A percentile compares a stretch with the other conserved stretches of the same genome.
phyloP scores from a whole-genome alignment of 92 coral and sea anemone species.

The Epizoanthus rinbou region DNA sequence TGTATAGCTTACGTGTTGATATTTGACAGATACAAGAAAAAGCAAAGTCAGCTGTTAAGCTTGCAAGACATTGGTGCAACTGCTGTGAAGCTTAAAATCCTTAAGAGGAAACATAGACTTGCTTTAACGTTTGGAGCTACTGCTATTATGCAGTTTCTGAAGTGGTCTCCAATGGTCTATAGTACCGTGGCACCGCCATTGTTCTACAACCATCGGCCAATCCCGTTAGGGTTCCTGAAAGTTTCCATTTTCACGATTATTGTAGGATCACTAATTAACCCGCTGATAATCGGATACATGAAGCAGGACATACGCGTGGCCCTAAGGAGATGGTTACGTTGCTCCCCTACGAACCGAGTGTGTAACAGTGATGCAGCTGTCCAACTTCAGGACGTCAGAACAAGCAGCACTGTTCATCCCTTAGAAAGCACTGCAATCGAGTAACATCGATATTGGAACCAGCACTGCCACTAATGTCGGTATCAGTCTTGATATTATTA shows the following conservation, averaged over 20 bases:
- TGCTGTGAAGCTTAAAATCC: not conserved
- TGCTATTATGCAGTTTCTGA: not conserved
- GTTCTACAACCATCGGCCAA: not conserved
- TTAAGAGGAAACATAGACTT: not conserved
- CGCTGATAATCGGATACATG: not conserved
- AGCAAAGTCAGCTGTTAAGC: not conserved
- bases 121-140: not conserved
- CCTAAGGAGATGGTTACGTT: not conserved
- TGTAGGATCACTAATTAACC: not conserved
- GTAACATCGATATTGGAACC: too few species aligned
- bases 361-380: too few species aligned
- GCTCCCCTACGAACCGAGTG: not conserved
- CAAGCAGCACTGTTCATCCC: too few species aligned
- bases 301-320: not conserved
- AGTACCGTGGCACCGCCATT: not conserved
- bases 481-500: too few species aligned
- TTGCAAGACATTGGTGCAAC: not conserved
- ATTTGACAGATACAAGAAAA: not conserved
- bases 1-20: not conserved
- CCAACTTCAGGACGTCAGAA: too few species aligned
- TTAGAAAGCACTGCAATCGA: too few species aligned
- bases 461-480: too few species aligned
- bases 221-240: not conserved
- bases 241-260: not conserved
- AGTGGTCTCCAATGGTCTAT: not conserved